Evolutionary conservation across 2,113 vertebrate genomes (phyloP), one percentile per base, ranked within the genome.

Genomic region (Bolborhynchus lineola): DNA sequence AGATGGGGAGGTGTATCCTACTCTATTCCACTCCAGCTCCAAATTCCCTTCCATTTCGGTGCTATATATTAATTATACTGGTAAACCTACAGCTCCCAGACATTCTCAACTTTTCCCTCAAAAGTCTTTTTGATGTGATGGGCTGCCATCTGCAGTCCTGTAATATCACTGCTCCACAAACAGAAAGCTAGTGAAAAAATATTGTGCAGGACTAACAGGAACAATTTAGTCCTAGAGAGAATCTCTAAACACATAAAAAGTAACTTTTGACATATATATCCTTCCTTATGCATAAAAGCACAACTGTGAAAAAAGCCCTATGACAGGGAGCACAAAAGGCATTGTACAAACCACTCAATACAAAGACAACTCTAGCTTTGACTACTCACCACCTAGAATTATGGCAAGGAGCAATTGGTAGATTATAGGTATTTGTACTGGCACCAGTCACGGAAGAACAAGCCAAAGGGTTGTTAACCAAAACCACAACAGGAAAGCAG

Each of bases 91-190:
- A 2, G 55, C 10, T 83, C 50, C 5, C 29, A 59, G 71, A 46
- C 8, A 18, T 31, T 76, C 21, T 62, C 25, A 21, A 10, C 20
- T 49, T 92, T 84, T 78, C 67, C 57, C 64, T 82, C 39, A 24
- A 18, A 60, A 57, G 52, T 80, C 44, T 67, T 93, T 95, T 59
- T 78, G 62, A 80, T 91, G 84, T 94, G 78, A 85, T 94, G 91
- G 94, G 62, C 95, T 97, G 97, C 97, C 97, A 95, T 82, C 97
- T 97, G 90, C 95, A 90, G 97, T 92, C 67, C 33, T 90, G 67
- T 80, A 93, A 84, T 37, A 41, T 77, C 67, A 84, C 64, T 97
- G 88, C 92, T 94, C 29, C 53, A 50, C 1, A 3, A 78, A 68
- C 7, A 75, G 29, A 70, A 87, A 94, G 29, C 41, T 47, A 50